These are phyloP conservation scores for Anseranas semipalmata DNA, from an alignment of 2,113 vertebrate genomes.

Conservation along the genomic window DNA sequence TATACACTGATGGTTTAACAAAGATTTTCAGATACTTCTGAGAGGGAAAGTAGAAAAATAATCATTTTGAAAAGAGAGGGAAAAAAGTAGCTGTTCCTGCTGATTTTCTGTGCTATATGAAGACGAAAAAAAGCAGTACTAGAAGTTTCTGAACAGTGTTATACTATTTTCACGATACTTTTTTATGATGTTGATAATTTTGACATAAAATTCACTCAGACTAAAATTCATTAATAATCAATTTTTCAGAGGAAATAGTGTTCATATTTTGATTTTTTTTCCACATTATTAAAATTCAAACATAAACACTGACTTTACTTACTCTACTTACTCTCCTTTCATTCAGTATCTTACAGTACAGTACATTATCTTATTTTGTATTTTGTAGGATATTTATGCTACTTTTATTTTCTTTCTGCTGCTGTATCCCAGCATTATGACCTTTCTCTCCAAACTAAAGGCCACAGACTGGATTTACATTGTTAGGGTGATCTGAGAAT, in stretches of 20 bases:
- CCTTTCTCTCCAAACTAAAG: not conserved
- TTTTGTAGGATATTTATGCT: not conserved
- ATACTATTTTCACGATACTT: not conserved
- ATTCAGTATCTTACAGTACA: not conserved
- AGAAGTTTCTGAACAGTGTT: not conserved
- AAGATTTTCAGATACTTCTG: not conserved
- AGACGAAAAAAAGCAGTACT: not conserved
- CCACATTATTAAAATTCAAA: fast-evolving
- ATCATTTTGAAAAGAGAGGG: not conserved
- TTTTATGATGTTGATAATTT: not conserved
- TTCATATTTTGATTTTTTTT: not conserved
- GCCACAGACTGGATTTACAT: not conserved
- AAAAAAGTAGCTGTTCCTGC: not conserved
- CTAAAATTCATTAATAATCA: not conserved
- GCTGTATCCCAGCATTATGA: not conserved
- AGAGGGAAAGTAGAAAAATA: not conserved
- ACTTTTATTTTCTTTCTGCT: not conserved
- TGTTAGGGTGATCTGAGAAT: not conserved
- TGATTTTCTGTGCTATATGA: not conserved
- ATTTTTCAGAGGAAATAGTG: not conserved
- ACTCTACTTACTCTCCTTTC: not conserved
- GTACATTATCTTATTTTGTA: not conserved
- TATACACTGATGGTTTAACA: not conserved
- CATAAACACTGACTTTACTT: not conserved
- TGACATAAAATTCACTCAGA: not conserved